Conservation (phyloP, 2,113 vertebrate species). For the Bufo bufo region DNA sequence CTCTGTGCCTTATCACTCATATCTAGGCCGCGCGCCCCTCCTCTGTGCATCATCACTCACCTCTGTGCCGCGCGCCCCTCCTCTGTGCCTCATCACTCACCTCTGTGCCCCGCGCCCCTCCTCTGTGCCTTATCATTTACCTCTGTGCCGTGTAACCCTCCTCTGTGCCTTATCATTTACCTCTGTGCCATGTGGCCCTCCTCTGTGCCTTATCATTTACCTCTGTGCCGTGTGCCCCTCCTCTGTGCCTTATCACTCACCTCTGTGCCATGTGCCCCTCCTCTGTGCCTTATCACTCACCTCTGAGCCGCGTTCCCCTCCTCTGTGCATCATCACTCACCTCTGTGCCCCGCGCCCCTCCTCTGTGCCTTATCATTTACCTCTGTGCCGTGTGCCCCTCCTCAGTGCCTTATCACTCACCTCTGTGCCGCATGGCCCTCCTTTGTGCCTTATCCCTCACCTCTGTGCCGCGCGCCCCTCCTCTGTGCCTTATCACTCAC, state of each 20-base stretch:
- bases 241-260: neutral
- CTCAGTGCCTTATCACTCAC: neutral
- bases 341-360: neutral
- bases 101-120: neutral
- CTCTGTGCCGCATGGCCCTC: neutral
- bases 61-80: neutral
- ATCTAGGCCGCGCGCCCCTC: neutral
- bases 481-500: no score
- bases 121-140: neutral
- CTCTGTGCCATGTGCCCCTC: neutral
- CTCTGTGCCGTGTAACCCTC: neutral
- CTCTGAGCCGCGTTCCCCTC: neutral
- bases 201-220: neutral
- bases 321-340: neutral
- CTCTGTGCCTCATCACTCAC: neutral
- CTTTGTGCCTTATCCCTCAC: no score
- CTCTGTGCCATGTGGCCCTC: neutral
- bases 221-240: neutral
- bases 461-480: neutral
- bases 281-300: neutral
- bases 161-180: neutral
- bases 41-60: neutral
- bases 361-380: neutral
- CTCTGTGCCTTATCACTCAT: neutral
- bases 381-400: neutral